A percentile compares a stretch with the other conserved stretches of the same genome.
Conservation (phyloP, 2,888 invertebrate species). For the Holacanthella duospinosa region DNA sequence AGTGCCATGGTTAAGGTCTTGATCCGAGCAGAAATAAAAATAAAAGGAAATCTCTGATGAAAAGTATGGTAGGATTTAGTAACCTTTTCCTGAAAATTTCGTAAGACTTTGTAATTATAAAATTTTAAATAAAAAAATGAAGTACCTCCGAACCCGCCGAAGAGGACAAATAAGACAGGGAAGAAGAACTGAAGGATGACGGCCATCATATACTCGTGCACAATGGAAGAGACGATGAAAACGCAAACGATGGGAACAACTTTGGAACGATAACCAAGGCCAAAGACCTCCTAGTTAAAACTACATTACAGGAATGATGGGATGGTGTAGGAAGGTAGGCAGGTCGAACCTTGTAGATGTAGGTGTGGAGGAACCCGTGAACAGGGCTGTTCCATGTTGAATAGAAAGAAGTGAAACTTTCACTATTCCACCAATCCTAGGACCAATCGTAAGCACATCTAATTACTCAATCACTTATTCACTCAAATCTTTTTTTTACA, state of each 20-base stretch:
- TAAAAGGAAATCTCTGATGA: neutral
- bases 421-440: slow-evolving; percentile 89
- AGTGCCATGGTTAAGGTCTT: too few relatives aligned
- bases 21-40: neutral
- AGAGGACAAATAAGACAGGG: slow-evolving; percentile 68
- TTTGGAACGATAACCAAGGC: neutral
- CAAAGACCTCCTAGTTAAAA: neutral
- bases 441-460: slow-evolving; percentile 10
- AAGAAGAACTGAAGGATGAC: slow-evolving; percentile 73
- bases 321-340: neutral
- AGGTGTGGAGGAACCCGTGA: slow-evolving; percentile 83
- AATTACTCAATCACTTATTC: neutral
- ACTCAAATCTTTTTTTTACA: neutral
- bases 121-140: neutral
- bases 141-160: slow-evolving; percentile 42
- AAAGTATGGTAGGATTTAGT: too few relatives aligned
- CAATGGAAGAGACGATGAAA: slow-evolving; percentile 67
- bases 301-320: neutral
- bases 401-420: slow-evolving; percentile 71
- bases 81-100: too few relatives aligned
- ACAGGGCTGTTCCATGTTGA: slow-evolving; percentile 90
- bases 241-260: slow-evolving; percentile 52
- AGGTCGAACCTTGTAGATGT: slow-evolving; percentile 48
- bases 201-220: slow-evolving; percentile 76
- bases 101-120: too few relatives aligned